Evolutionary conservation across 2,797 vertebrate species (phyloP).

Genomic region (Galaxias olidus): DNA sequence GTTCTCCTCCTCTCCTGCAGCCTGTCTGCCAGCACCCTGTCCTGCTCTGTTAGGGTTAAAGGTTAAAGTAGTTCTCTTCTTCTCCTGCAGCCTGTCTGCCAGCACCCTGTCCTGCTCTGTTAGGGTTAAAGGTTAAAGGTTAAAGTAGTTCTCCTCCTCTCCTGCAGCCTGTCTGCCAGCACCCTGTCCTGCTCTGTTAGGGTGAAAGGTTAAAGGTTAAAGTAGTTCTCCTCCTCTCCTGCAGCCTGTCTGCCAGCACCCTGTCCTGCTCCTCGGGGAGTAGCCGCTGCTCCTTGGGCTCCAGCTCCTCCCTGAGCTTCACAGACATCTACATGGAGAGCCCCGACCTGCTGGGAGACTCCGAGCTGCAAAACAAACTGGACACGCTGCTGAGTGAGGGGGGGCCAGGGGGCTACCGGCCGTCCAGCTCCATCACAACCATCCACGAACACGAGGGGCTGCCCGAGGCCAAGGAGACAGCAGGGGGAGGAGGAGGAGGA

Average conservation of each 20-base stretch:
- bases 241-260: slow-evolving; percentile 92
- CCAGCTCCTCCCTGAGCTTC: slow-evolving; percentile 91
- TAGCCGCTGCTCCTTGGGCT: slow-evolving; percentile 91
- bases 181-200: slow-evolving; percentile 86
- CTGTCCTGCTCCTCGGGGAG: slow-evolving; percentile 96
- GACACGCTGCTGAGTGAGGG: slow-evolving; percentile 89
- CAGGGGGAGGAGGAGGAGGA: slow-evolving; percentile 71
- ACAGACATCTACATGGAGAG: slow-evolving; percentile 91
- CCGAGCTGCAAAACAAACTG: slow-evolving; percentile 89
- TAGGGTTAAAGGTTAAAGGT: too few species aligned
- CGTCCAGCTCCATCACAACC: slow-evolving; percentile 92
- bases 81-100: too few species aligned
- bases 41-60: too few species aligned
- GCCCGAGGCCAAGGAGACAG: neutral
- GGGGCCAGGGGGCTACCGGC: slow-evolving; percentile 80
- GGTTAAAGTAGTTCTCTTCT: too few species aligned
- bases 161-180: slow-evolving; percentile 88
- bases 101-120: too few species aligned
- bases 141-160: neutral
- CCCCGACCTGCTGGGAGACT: slow-evolving; percentile 84
- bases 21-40: too few species aligned
- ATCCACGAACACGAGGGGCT: slow-evolving; percentile 93
- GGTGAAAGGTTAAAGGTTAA: too few species aligned
- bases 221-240: neutral
- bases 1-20: too few species aligned